Evolutionary conservation across 2,797 vertebrate species (phyloP), one percentile per base, ranked within the genome.

Genomic region (Pseudochromis fuscus): DNA sequence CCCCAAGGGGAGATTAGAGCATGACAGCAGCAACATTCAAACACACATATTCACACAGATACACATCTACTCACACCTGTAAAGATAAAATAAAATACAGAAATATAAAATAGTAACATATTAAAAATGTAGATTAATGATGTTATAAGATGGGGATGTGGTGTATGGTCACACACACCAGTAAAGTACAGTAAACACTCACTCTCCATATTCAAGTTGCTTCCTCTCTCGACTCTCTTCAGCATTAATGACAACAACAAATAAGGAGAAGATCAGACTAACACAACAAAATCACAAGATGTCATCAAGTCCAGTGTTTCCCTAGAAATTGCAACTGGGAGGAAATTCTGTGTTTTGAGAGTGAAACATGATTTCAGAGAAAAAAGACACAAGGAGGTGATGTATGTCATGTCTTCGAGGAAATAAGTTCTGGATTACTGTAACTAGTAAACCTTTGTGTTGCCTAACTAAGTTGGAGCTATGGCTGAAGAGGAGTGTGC

Each of bases 251-350:
- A 44, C 16, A 40, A 44, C 6, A 18, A 21, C 3, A 23, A 45
- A 45, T 10, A 1, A 23, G 18, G 19, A 57, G 42, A 35, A 55
- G 51, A 37, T 28, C 16, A 52, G 8, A 25, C 15, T 16, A 5
- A 25, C 0, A 0, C 11, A 19, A 53, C 23, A 19, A 50, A 46
- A 0, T 11, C 11, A 33, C n/a, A n/a, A n/a, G n/a, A n/a, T n/a
- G 18, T 64, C n/a, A 44, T 3, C n/a, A 19, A 44, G 35, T 60
- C 44, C n/a, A n/a, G n/a, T n/a, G 19, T 42, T 56, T 45, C 23
- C 4, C n/a, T n/a, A n/a, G n/a, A 48, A 4, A 12, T 15, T 25
- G 12, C 12, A 44, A 38, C 6, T 21, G 4, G 25, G 3, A 45
- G 33, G 1, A 59, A 31, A 30, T 6, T 7, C 4, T 57, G 48